Evolutionary conservation across 2,888 invertebrate species (phyloP).

Genomic region (Synanthedon formicaeformis): DNA sequence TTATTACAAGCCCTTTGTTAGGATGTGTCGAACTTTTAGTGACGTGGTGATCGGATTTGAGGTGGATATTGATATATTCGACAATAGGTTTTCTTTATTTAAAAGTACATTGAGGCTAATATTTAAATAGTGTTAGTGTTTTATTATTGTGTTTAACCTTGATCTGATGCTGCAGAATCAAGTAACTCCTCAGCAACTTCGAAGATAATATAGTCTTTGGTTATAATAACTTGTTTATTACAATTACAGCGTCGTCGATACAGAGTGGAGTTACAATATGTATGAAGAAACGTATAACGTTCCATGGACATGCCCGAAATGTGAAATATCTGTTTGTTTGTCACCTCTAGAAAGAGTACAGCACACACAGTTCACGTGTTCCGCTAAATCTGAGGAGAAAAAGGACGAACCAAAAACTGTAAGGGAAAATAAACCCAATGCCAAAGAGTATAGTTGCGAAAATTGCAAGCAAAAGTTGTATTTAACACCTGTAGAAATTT

Average conservation of each 20-base stretch:
- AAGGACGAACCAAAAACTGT: slow-evolving; percentile 27
- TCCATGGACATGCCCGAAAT: slow-evolving; percentile 81
- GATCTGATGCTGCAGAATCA: too few relatives aligned
- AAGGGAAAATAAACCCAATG: slow-evolving; percentile 62
- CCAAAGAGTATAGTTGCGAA: slow-evolving; percentile 77
- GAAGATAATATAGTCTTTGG: too few relatives aligned
- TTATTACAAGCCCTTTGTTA: too few relatives aligned
- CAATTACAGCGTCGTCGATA: slow-evolving; percentile 71
- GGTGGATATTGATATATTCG: too few relatives aligned
- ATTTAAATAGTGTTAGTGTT: too few relatives aligned
- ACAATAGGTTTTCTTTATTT: too few relatives aligned
- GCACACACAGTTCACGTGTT: slow-evolving; percentile 73
- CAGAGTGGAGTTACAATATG: slow-evolving; percentile 75
- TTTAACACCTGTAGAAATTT: slow-evolving; percentile 84
- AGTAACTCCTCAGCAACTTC: too few relatives aligned
- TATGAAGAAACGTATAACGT: slow-evolving; percentile 71
- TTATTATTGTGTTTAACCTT: too few relatives aligned
- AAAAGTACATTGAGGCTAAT: too few relatives aligned
- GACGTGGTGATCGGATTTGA: too few relatives aligned
- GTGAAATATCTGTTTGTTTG: slow-evolving; percentile 72
- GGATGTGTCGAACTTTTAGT: too few relatives aligned
- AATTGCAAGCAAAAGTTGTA: slow-evolving; percentile 76
- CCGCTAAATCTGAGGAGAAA: slow-evolving; percentile 33
- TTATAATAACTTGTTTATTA: background rate
- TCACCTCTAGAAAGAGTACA: slow-evolving; percentile 79